Base-by-base conservation (phyloP, 2,113 vertebrate genomes). In the Saccopteryx leptura region DNA sequence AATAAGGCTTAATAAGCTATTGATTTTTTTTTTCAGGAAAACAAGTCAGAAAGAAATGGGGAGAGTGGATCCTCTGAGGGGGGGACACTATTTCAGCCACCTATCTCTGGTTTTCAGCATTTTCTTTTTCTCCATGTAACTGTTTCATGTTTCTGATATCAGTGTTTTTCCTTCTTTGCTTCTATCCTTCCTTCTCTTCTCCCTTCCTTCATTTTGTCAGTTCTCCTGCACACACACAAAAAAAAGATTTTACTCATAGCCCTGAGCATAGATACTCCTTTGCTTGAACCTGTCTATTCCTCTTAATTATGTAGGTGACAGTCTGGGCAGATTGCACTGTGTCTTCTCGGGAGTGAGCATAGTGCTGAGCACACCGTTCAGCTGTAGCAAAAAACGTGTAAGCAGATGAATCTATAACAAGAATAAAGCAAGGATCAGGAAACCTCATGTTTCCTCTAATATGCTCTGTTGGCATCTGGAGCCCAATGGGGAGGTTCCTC, bases 1-100 rank as follows among this genome's bases (percentile, higher is more conserved):
- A 79, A 50, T 91, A 85, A 90, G 76, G 68, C 52, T 90, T 93
- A 95, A 96, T n/a, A 89, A 88, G 26, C 33, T 84, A 74, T n/a
- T 78, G 87, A 66, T 12, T 82, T 48, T 58, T 83, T 72, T 65
- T 80, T 83, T 18, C 24, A 90, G 78, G 76, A 69, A 63, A 74
- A 66, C n/a, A 69, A 68, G 71, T 90, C 65, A 65, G 93, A 19
- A 95, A 33, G 50, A 79, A 93, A 15, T 79, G 17, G 17, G 10
- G 39, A 78, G 39, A 15, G 26, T 71, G 63, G 72, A 28, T 84
- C 88, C 28, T 90, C 56, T 92, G 52, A 8, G 13, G 39, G 58
- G 26, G 69, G 7, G 19, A 56, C 21, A 72, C n/a, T 50, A 23
- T 85, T 52, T 76, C 52, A 66, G 60, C 11, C 8, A 75, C 9